Percentiles rank a stretch among this genome's conserved stretches.
phyloP scores from a whole-genome alignment of 2,797 vertebrate genomes.

The Scolopax rusticola region DNA sequence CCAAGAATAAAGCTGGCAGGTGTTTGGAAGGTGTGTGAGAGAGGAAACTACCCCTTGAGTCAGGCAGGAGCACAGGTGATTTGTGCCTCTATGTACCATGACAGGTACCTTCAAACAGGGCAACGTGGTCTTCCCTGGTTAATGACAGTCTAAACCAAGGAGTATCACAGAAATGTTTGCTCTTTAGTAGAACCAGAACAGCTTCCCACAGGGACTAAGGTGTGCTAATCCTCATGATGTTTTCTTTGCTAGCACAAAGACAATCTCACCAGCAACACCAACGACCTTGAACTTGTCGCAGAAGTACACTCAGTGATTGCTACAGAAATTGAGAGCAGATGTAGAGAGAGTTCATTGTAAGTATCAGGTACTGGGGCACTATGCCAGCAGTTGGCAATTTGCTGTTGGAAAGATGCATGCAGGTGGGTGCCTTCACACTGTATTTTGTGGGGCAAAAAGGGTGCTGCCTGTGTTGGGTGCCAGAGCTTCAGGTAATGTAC shows the following conservation, averaged over 20 bases:
- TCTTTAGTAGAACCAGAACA: background rate
- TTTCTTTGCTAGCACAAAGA: background rate
- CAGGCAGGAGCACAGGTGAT: background rate
- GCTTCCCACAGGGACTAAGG: background rate
- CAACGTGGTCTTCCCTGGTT: background rate
- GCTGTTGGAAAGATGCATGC: background rate
- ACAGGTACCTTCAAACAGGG: background rate
- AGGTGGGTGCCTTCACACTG: background rate
- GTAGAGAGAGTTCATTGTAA: background rate
- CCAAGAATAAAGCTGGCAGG: background rate
- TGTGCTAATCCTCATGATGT: background rate
- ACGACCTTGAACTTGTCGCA: background rate
- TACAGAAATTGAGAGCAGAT: background rate
- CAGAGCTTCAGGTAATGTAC: background rate
- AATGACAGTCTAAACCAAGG: background rate
- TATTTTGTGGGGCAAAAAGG: background rate
- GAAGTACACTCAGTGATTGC: background rate
- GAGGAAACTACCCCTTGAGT: background rate
- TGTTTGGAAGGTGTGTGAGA: background rate
- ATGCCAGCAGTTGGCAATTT: background rate
- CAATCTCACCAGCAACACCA: background rate
- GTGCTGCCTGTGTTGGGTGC: background rate
- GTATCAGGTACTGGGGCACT: background rate
- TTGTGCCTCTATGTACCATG: background rate
- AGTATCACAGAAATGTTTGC: background rate